Base-by-base conservation (phyloP, 2,888 invertebrate species). In the Agrochola litura region DNA sequence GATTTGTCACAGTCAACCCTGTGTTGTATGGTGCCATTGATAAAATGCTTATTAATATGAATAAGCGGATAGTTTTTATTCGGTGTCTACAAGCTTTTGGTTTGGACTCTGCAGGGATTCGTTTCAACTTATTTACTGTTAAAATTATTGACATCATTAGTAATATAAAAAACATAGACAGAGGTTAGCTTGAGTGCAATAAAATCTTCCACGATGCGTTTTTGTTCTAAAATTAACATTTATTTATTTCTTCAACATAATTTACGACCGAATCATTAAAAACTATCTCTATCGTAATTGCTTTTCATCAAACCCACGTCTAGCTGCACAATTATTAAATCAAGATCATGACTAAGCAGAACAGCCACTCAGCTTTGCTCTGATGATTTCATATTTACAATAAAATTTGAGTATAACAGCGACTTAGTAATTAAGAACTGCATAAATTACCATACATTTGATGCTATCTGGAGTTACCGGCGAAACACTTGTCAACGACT, bases 361-460 rank as follows among this genome's bases (percentile, higher is more conserved):
- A 76, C 73, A 71, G 41, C 58, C 64, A 68, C 75, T 73, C 78
- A 74, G 56, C 68, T 30, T 78, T 69, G 78, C 76, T 78, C 73
- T 71, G 73, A 81, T 85, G 81, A 77, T 86, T 81, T 83, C 75
- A 88, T 88, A 79, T 81, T 84, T 75, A 71, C 73, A 75, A 80
- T 81, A 77, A 85, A 77, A 84, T 79, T 84, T 77, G 65, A 76
- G 73, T 79, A 78, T 86, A 79, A 86, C 82, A 81, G 74, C 84
- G 80, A 82, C 86, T 89, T 82, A 88, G 88, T 89, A 90, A 92
- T 92, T 91, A 91, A 90, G 82, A 84, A 89, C 89, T 90, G 90
- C 88, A 92, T 92, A 91, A 83, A 91, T 91, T 92, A 86, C 85
- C 91, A 91, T 92, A 82, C 52, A 90, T 91, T 86, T 80, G 92